Percentiles rank a stretch among this genome's conserved stretches.
Evolutionary conservation across 2,888 invertebrate species (phyloP).

Genomic region (Thera obeliscata): DNA sequence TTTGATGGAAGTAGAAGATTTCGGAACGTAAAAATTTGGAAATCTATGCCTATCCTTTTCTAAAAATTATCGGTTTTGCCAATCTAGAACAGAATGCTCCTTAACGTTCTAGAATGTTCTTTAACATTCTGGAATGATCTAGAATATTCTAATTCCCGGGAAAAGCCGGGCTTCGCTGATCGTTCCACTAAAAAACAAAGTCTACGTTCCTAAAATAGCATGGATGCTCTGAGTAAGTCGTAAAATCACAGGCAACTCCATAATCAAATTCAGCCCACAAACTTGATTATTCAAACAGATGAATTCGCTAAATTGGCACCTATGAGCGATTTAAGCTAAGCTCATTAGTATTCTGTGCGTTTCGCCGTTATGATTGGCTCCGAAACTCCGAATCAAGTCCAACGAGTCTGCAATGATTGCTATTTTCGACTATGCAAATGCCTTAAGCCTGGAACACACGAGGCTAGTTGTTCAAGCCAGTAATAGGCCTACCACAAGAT

Average conservation of each 20-base stretch:
- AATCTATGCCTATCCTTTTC: too few species aligned
- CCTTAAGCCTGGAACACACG: too few species aligned
- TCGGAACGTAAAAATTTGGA: too few species aligned
- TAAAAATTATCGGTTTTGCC: too few species aligned
- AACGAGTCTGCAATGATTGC: slow-evolving; percentile 57
- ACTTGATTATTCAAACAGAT: slow-evolving; percentile 59
- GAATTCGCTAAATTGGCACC: slow-evolving; percentile 54
- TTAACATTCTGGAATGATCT: too few species aligned
- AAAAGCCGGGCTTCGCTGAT: too few species aligned
- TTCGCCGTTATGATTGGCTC: slow-evolving; percentile 58
- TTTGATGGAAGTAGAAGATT: too few species aligned
- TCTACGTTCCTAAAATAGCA: slow-evolving; percentile 7
- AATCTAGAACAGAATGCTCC: too few species aligned
- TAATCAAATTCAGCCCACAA: slow-evolving; percentile 45
- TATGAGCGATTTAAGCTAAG: slow-evolving; percentile 45
- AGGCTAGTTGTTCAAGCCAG: too few species aligned
- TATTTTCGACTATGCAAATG: slow-evolving; percentile 48
- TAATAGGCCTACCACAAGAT: too few species aligned
- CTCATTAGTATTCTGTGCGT: slow-evolving; percentile 66
- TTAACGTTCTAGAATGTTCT: too few species aligned
- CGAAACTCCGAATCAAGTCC: slow-evolving; percentile 53
- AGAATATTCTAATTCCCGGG: too few species aligned
- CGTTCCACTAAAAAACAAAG: neutral
- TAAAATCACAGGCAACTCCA: slow-evolving; percentile 32
- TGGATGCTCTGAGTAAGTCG: neutral